Conservation (phyloP, 2,888 invertebrate species). For the Nudaria mundana region DNA sequence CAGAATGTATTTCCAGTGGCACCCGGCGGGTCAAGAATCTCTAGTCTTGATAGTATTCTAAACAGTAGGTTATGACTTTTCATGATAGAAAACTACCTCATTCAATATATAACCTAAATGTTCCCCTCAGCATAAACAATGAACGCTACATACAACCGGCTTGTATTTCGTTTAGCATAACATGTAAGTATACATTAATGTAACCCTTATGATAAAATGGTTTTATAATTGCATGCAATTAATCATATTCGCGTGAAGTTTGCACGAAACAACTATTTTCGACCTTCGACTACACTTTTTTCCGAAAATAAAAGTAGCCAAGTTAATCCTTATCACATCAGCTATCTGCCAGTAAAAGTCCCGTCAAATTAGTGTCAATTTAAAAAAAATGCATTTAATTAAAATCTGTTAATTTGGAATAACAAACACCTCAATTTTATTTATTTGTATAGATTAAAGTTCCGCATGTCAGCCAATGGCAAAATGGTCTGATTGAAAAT, state of each 20-base stretch:
- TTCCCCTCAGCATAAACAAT: slow-evolving; percentile 36
- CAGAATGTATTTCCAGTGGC: too few relatives aligned
- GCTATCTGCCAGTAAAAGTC: too few relatives aligned
- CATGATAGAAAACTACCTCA: slow-evolving; percentile 34
- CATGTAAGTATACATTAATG: slow-evolving; percentile 18
- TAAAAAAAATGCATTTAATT: background rate
- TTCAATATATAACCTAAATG: slow-evolving; percentile 46
- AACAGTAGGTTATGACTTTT: too few relatives aligned
- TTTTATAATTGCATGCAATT: too few relatives aligned
- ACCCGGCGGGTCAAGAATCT: too few relatives aligned
- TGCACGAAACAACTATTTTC: too few relatives aligned
- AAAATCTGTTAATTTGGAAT: background rate
- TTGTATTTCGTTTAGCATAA: slow-evolving; percentile 31
- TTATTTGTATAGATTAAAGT: background rate
- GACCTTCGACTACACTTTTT: too few relatives aligned
- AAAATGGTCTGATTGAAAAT: too few relatives aligned
- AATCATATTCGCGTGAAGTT: too few relatives aligned
- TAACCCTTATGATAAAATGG: background rate
- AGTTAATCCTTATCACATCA: background rate
- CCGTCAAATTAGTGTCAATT: background rate
- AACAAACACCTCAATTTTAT: background rate
- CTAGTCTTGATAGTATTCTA: too few relatives aligned
- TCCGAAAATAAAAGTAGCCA: background rate
- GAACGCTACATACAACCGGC: slow-evolving; percentile 33
- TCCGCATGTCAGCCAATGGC: too few relatives aligned